A percentile compares a stretch with the other conserved stretches of the same genome.
Evolutionary conservation across 2,888 invertebrate species (phyloP).

Genomic region (Eurytoma adleriae): DNA sequence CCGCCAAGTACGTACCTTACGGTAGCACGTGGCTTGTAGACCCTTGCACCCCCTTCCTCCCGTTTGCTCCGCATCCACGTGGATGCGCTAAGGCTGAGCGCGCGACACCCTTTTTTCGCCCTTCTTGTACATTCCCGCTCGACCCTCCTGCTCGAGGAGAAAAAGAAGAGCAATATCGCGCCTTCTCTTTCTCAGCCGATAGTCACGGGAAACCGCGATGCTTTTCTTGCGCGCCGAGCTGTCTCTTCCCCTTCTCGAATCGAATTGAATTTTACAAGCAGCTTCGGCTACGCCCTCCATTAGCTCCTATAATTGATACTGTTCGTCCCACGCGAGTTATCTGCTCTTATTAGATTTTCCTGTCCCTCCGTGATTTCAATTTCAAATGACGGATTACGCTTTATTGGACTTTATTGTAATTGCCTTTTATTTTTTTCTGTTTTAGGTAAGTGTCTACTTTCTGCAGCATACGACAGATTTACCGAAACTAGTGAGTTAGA

Average conservation of each 20-base stretch:
- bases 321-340: conserved; percentile 25
- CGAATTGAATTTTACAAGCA: conserved; percentile 68
- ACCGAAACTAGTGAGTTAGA: no score
- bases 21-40: conserved; percentile 54
- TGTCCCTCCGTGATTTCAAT: conserved; percentile 35
- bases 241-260: conserved; percentile 50
- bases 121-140: not conserved
- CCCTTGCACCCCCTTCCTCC: conserved; percentile 26
- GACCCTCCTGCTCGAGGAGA: conserved; percentile 9
- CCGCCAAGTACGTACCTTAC: conserved; percentile 47
- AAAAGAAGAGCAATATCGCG: conserved; percentile 44
- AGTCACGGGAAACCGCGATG: conserved; percentile 51
- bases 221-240: conserved; percentile 35
- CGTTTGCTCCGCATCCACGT: conserved; percentile 20
- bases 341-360: conserved; percentile 32
- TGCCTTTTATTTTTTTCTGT: conserved; percentile 60
- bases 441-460: conserved; percentile 65
- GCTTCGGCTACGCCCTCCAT: conserved; percentile 61
- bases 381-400: conserved; percentile 49
- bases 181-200: conserved; percentile 39
- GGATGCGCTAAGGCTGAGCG: conserved; percentile 1
- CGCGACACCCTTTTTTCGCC: conserved; percentile 36
- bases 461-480: not conserved
- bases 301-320: conserved; percentile 59
- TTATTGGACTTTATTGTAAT: conserved; percentile 42